Base-by-base conservation (phyloP, 2,797 vertebrate species). In the Steatocranus sp. region DNA sequence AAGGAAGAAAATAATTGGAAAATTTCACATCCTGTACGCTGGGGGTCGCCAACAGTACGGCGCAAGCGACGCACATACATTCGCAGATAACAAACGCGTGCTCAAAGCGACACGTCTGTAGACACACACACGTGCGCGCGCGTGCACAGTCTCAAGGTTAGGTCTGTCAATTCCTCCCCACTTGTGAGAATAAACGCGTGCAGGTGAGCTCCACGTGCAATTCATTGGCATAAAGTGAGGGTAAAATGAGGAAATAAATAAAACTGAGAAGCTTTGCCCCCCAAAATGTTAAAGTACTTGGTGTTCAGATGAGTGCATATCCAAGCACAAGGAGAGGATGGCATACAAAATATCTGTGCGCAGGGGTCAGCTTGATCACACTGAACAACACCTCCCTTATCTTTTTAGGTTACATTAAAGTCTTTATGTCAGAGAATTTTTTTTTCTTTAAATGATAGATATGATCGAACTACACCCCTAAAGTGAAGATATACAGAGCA, bases 21-120 rank as follows among this genome's bases (percentile, higher is more conserved):
- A 79, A 49, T 15, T 92, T 87, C 88, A 36, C 82, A 3, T 76
- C 36, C n/a, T 30, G 79, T 30, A 84, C 96, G 88, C 96, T 95
- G 92, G 96, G 95, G 94, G 96, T 94, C 96, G 95, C 96, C 96
- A 96, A 83, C 92, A 92, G 94, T 41, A 89, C 90, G 82, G 89
- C 30, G 30, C 85, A 88, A 27, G 68, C 81, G 5, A 61, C 82
- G 51, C 92, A 36, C 73, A 54, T 5, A 77, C 32, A 38, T 36
- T 9, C 12, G 17, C 32, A 70, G 61, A 30, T 46, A 61, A 56
- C 38, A 3, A 53, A 20, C 76, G 38, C 56, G 73, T 75, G 54
- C 79, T 63, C 54, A 6, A 58, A 49, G 80, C 46, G 76, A 86
- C 87, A 76, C 77, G 50, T 23, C 76, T 18, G 12, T 27, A 3